A percentile compares a stretch with the other conserved stretches of the same genome.
Evolutionary conservation across 2,888 invertebrate species (phyloP).

Genomic region (Platycheirus rosarum): DNA sequence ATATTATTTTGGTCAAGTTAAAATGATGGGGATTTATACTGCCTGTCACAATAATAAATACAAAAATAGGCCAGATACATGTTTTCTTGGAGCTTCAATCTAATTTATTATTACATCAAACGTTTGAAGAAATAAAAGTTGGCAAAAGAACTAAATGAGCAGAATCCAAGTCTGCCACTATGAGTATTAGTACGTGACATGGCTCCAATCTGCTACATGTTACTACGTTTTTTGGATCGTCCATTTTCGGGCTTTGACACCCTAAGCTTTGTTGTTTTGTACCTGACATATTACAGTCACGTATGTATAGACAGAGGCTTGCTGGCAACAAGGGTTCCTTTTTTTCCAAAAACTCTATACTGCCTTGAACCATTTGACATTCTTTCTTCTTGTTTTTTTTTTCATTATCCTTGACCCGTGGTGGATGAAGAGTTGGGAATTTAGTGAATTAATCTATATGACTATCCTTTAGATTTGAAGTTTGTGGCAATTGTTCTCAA

Average conservation of each 20-base stretch:
- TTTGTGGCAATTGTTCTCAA: conserved; percentile 58
- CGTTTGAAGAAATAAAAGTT: conserved; percentile 7
- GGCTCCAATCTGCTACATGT: conserved; percentile 23
- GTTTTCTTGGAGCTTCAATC: neutral
- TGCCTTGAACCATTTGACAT: neutral
- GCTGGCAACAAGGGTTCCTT: conserved; percentile 34
- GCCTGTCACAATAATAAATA: no score
- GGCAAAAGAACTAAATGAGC: conserved; percentile 41
- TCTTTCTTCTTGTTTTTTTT: conserved; percentile 14
- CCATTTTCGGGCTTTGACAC: conserved; percentile 28
- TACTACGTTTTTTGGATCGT: neutral
- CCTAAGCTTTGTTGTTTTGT: conserved; percentile 21
- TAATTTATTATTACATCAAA: conserved; percentile 38
- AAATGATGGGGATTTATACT: no score
- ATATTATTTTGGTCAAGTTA: no score
- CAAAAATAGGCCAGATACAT: no score
- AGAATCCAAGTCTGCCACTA: conserved; percentile 20
- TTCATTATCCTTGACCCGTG: conserved; percentile 5
- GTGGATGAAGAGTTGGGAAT: no score
- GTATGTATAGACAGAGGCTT: conserved; percentile 32
- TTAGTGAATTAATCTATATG: no score
- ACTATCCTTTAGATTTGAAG: conserved; percentile 42
- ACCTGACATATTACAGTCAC: conserved; percentile 60
- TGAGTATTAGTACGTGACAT: conserved; percentile 22
- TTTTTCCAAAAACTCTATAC: conserved; percentile 11